Base-by-base conservation (phyloP, 2,113 vertebrate genomes). In the Pterocles orientalis region DNA sequence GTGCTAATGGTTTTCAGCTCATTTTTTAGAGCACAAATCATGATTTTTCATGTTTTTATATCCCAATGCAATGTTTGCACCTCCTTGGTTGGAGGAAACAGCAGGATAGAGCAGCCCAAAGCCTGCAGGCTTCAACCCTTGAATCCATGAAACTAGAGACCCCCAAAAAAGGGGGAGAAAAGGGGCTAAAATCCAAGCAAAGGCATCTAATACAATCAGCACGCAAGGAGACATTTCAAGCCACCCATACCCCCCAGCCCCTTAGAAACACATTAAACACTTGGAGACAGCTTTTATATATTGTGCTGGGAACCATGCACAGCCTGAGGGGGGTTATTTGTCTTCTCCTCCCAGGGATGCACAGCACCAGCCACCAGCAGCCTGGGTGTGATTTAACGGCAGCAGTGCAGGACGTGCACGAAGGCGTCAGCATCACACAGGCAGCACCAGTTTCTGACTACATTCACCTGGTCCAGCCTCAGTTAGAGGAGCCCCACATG, bases 341-440 rank as follows among this genome's bases (percentile, higher is more conserved):
- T 91, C 92, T 87, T 82, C 78, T 84, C 9, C 77, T 66, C 71
- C 18, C 47, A 10, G 57, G 5, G 31, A 43, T 9, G 39, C 64
- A 66, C 31, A 60, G 41, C 53, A 41, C 29, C 0, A 70, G 85
- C 33, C 13, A 3, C 58, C 0, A 0, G 70, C 69, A 83, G 54
- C 73, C 57, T 0, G 1, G 36, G 45, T n/a, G 73, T n/a, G 73
- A 76, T 82, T 33, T 36, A 72, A 47, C 0, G 2, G 48, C 28
- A 20, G 43, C 3, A 0, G 43, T 0, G 2, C 50, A 50, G 72
- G 57, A 61, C 3, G 0, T 7, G 58, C 34, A 17, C 1, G 0
- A 24, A 43, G 62, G 50, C 4, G 1, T 20, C 69, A 19, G 24
- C n/a, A 29, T 7, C 47, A 4, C 19, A 1, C 8, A 1, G 43